Evolutionary conservation across 2,113 vertebrate species (phyloP), one percentile per base, ranked within the genome.

Genomic region (Lagopus muta): DNA sequence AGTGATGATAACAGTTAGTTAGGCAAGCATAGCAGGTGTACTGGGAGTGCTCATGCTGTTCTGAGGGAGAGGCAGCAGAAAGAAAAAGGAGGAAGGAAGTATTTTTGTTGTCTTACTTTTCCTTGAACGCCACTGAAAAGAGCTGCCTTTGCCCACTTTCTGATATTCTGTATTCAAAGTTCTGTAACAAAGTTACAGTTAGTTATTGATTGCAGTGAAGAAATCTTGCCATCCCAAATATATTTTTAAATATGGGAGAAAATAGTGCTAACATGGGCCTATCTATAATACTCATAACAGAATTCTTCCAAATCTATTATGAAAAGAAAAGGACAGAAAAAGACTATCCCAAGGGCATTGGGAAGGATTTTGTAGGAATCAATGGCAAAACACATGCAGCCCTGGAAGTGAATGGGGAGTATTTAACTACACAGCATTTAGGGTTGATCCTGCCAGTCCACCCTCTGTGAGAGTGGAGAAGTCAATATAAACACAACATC

Each of bases 311-410:
- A 74, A 97, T 82, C 64, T 97, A 77, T 32, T 64, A 96, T 94
- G 92, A 92, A 57, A 57, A 81, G 18, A 96, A 94, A 92, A 94
- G 58, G 65, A 95, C 93, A 92, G 89, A 96, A 28, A 96, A 97
- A 43, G 90, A 92, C 36, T 87, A 95, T 55, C 90, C 89, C 74
- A 97, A 96, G 62, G 84, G 13, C 25, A 95, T 82, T 34, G 71
- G 77, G 89, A 88, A 98, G 60, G 92, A 96, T 47, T 97, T 97
- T 62, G 90, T 96, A 43, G 94, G 94, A 93, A 94, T 95, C 34
- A 87, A 30, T 20, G 91, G 86, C 17, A 93, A 92, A 72, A 86
- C 87, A 73, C 91, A 97, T 69, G 91, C 67, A 76, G 94, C 94
- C 48, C 28, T 95, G 43, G 96, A 98, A 90, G 42, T 95, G 36